Evolutionary conservation across 92 coral and sea anemone species (phyloP), one percentile per base, ranked within the genome.

Genomic region (Zoanthus sociatus): DNA sequence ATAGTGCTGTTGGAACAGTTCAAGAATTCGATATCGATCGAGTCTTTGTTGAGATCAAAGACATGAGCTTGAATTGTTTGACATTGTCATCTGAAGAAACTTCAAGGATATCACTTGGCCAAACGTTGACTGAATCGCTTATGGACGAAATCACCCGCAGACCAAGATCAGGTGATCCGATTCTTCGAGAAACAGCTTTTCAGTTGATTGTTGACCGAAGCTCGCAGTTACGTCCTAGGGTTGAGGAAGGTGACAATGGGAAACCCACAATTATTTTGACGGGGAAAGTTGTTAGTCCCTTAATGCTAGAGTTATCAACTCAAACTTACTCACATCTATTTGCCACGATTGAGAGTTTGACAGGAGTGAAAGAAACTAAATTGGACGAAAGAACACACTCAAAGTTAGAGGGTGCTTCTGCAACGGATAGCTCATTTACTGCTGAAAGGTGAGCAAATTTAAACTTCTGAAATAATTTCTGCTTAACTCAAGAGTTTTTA

Each of bases 241-340:
- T 93, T 69, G 92, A 89, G 18, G 61, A 88, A 26, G 18, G 54
- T 11, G 67, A 78, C 64, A 61, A 31, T 37, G 83, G 85, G 13
- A 97, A 95, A 63, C 99, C 99, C 4, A 86, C 89, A 6, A 95
- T 97, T 66, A 90, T 83, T 16, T 76, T 95, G 26, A 93, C 94
- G 12, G 98, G 94, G 1, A 94, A 93, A 50, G 96, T 97, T 67
- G 89, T 96, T 31, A 95, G 92, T 61, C 99, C 99, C 3, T 75
- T 97, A 51, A 90, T 92, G 87, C 88, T 97, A 20, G 99, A 95
- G 84, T 88, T 97, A 58, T 97, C 99, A 9, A 95, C 95, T 14
- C 92, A 90, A 56, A 94, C 98, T 0, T 97, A 97, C 87, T 82
- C 72, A 18, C 98, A 97, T 83, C 61, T 97, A 73, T 90, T 95